These are phyloP conservation scores for Drosophila fulvimacula DNA, from an alignment of 2,888 invertebrate genomes.

Conservation along the genomic window DNA sequence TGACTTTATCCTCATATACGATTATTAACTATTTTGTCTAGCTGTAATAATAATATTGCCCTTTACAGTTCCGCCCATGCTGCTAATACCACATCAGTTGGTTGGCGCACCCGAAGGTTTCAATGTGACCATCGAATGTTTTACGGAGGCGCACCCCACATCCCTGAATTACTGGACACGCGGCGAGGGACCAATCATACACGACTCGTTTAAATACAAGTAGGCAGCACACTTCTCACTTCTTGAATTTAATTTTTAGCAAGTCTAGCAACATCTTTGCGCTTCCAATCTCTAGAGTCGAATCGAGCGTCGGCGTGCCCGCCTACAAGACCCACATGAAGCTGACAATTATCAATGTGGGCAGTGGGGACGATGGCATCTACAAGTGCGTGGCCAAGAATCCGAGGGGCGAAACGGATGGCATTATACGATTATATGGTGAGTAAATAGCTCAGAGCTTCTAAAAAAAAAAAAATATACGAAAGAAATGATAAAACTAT, in stretches of 20 bases:
- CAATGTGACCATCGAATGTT: conserved; percentile 94
- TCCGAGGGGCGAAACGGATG: conserved; percentile 95
- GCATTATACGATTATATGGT: conserved; percentile 95
- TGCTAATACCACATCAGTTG: conserved; percentile 95
- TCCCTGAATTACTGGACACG: conserved; percentile 96
- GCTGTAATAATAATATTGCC: too few species aligned
- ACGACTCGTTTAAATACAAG: conserved; percentile 92
- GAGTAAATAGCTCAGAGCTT: conserved; percentile 84
- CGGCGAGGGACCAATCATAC: conserved; percentile 95
- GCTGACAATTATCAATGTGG: conserved; percentile 91
- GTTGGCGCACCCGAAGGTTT: conserved; percentile 94
- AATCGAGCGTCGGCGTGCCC: conserved; percentile 89
- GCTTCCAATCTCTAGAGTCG: conserved; percentile 84
- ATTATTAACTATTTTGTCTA: too few species aligned
- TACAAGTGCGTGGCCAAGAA: conserved; percentile 95
- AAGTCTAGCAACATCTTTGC: background rate
- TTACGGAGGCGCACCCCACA: conserved; percentile 96
- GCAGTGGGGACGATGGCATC: conserved; percentile 92
- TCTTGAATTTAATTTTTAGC: too few species aligned
- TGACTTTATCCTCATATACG: too few species aligned
- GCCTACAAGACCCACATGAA: conserved; percentile 95
- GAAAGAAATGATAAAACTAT: background rate
- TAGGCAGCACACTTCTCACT: conserved; percentile 78
- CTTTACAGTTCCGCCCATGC: conserved; percentile 93
- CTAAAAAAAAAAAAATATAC: background rate